A percentile compares a stretch with the other conserved stretches of the same genome.
Conservation (phyloP, 2,888 invertebrate genomes). For the Scaptomyza cyrtandrae region DNA sequence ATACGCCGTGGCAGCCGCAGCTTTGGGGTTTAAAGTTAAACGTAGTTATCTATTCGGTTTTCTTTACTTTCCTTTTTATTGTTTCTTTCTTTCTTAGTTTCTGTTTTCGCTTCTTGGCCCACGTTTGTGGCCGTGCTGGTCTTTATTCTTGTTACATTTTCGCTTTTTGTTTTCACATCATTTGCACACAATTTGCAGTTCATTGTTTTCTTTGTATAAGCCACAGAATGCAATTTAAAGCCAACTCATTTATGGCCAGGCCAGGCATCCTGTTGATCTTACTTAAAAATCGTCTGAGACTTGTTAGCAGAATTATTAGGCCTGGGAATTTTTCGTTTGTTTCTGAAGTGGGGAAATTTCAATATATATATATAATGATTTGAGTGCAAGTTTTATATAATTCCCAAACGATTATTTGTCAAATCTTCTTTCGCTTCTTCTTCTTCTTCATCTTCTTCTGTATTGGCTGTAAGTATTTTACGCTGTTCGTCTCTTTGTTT, state of each 20-base stretch:
- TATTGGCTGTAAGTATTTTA: neutral
- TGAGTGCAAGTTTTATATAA: constrained; percentile 52
- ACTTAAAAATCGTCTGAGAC: neutral
- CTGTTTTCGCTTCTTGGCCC: neutral
- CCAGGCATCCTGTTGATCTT: neutral
- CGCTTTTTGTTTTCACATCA: neutral
- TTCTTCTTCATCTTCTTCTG: neutral
- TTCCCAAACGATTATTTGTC: constrained; percentile 20
- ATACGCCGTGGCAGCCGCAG: neutral
- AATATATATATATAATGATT: constrained; percentile 34
- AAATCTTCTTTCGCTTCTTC: no score
- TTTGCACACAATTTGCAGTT: constrained; percentile 56
- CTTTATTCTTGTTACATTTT: neutral
- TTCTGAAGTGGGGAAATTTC: no score
- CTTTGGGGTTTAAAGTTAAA: neutral
- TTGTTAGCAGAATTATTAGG: neutral
- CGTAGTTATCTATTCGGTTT: neutral
- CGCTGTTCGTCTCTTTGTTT: constrained; percentile 31
- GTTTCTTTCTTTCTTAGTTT: neutral
- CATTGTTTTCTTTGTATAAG: constrained; percentile 49
- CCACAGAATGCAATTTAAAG: constrained; percentile 13
- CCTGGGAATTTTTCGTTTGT: neutral
- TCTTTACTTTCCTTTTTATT: neutral
- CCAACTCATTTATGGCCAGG: neutral
- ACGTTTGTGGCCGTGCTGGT: constrained; percentile 12